Base-by-base conservation (phyloP, 2,888 invertebrate species). In the Drosophila bunnanda region DNA sequence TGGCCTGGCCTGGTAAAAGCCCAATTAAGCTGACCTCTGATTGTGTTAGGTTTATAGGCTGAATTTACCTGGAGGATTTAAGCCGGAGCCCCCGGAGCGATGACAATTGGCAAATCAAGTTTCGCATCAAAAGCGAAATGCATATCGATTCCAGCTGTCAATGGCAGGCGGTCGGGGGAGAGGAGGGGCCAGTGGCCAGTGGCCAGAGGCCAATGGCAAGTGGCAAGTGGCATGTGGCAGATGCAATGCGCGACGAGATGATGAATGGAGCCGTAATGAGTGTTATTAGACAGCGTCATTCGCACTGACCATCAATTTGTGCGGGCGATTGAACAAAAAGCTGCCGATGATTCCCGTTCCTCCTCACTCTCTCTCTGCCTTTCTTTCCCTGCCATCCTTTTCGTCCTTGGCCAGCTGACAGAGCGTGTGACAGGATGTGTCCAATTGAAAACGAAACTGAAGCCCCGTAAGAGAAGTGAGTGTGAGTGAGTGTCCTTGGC, bases 261-360 rank as follows among this genome's bases (percentile, higher is more conserved):
- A 74, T 68, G 61, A 79, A 76, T 78, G 75, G 57, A 50, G 60
- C 67, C 58, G 77, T 82, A 85, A 82, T 85, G 68, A 76, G 65
- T 38, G 68, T 57, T 72, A 82, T 82, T 85, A 80, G 70, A 36
- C 61, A 41, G 41, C 61, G 68, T 55, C 48, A 61, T 20, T 68
- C 46, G 64, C 48, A 61, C 44, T 64, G 43, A 46, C 41, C 52
- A 57, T 74, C 67, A 41, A 73, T 73, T 58, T 50, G 68, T 57
- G 56, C 64, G 64, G 46, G 46, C 64, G 64, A 66, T 64, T 65
- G 65, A 13, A 25, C 55, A 60, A 60, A 60, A 60, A 61, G 44
- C 61, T 10, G 46, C 22, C 55, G 25, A 68, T 52, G 30, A 38
- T 38, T n/a, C 28, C 34, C 32, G 28, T 32, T 20, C 52, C 10